phyloP scores from a whole-genome alignment of 2,113 vertebrate species.

The Sarotherodon lohbergeri region DNA sequence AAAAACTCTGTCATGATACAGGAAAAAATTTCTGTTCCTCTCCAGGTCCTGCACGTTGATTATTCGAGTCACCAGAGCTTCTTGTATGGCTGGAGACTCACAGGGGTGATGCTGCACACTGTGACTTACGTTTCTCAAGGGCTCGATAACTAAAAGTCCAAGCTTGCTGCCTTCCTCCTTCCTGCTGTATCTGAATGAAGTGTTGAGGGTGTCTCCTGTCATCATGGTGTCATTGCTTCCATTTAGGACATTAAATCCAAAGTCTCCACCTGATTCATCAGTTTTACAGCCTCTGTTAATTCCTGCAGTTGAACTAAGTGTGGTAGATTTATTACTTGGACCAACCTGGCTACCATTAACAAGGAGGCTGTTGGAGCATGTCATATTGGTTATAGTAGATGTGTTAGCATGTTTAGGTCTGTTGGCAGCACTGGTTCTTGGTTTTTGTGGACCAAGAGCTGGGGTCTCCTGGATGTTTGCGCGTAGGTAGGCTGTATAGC shows the following conservation, averaged over 20 bases:
- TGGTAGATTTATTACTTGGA: neutral
- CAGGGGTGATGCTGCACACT: conserved; percentile 63
- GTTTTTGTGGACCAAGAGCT: neutral
- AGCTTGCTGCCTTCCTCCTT: neutral
- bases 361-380: neutral
- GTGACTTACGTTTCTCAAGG: conserved; percentile 63
- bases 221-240: neutral
- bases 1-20: conserved; percentile 24
- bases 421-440: neutral
- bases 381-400: neutral
- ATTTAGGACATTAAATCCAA: neutral
- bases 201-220: neutral
- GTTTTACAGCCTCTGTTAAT: neutral
- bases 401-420: neutral
- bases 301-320: neutral
- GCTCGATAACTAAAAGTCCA: conserved; percentile 65
- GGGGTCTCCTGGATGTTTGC: conserved; percentile 50
- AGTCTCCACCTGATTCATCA: neutral
- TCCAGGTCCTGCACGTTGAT: conserved; percentile 59
- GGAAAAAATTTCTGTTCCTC: conserved; percentile 52
- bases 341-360: neutral
- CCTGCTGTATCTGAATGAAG: neutral
- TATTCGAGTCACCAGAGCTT: conserved; percentile 51
- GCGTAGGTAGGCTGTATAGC: conserved; percentile 56
- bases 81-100: conserved; percentile 60